Percentiles rank a stretch among this genome's conserved stretches.
Evolutionary conservation across 2,113 vertebrate genomes (phyloP).

Genomic region (Phalacrocorax pelagicus): DNA sequence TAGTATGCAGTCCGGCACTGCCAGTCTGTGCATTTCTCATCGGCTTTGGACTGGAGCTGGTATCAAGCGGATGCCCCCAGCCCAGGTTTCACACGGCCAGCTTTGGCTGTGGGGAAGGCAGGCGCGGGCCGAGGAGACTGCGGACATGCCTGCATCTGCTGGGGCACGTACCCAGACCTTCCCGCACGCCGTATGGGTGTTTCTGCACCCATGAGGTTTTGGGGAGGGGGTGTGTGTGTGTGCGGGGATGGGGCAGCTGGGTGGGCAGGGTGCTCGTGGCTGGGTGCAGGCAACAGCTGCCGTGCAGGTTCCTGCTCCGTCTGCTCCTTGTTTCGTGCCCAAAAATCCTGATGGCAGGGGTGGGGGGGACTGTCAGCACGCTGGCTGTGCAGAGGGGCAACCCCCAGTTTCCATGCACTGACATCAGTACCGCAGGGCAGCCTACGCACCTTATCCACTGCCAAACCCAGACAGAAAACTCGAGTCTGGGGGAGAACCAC

Average conservation of each 20-base stretch:
- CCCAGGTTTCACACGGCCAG: background rate
- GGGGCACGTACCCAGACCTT: rapidly evolving
- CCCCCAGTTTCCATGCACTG: rapidly evolving
- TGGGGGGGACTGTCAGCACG: background rate
- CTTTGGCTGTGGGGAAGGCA: background rate
- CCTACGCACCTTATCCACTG: background rate
- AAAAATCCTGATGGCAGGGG: background rate
- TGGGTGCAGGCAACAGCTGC: background rate
- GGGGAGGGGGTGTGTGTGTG: too few relatives aligned
- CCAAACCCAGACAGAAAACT: background rate
- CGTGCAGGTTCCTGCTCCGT: rapidly evolving
- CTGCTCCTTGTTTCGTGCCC: background rate
- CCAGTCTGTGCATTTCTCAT: slow-evolving; percentile 29
- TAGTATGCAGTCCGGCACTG: slow-evolving; percentile 56
- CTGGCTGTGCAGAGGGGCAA: background rate
- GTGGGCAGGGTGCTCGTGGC: rapidly evolving
- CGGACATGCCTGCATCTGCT: background rate
- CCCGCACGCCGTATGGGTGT: rapidly evolving
- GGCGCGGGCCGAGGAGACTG: background rate
- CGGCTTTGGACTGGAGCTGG: slow-evolving; percentile 41
- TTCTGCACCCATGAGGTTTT: background rate
- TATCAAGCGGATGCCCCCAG: slow-evolving; percentile 37
- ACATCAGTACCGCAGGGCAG: background rate
- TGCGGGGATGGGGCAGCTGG: background rate
- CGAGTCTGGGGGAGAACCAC: rapidly evolving